A percentile compares a stretch with the other conserved stretches of the same genome.
Conservation (phyloP, 2,797 vertebrate genomes). For the Coilia nasus region DNA sequence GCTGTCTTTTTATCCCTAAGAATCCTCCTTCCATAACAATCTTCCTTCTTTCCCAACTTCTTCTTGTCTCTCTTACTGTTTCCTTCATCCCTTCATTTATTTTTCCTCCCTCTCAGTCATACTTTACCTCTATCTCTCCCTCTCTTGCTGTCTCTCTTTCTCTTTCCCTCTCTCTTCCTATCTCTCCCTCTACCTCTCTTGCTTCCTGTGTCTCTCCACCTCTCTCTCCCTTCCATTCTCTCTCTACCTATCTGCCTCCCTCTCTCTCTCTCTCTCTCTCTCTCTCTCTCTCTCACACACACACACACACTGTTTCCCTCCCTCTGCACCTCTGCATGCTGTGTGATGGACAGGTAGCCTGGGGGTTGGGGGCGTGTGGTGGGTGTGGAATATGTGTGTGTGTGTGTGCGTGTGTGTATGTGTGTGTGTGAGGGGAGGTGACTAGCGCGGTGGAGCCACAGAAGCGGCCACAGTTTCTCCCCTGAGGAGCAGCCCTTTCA, state of each 20-base stretch:
- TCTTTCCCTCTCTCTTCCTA: background rate
- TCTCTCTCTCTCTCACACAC: constrained; percentile 17
- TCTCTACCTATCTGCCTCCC: constrained; percentile 36
- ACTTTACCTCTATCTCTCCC: background rate
- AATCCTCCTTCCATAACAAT: constrained; percentile 37
- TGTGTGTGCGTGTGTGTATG: constrained; percentile 42
- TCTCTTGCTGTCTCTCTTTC: background rate
- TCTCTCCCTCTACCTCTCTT: background rate
- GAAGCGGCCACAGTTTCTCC: constrained; percentile 79
- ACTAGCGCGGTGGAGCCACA: constrained; percentile 66
- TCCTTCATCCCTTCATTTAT: too few species aligned
- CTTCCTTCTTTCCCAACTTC: constrained; percentile 23
- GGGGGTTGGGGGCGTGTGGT: constrained; percentile 57
- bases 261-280: background rate
- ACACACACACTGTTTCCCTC: constrained; percentile 32
- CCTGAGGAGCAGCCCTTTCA: constrained; percentile 81
- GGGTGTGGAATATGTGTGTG: constrained; percentile 31
- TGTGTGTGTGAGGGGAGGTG: constrained; percentile 56
- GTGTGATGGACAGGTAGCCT: constrained; percentile 70
- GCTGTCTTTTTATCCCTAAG: constrained; percentile 30
- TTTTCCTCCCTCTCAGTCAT: background rate
- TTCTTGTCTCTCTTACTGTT: too few species aligned
- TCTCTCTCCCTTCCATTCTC: background rate
- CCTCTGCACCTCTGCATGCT: constrained; percentile 41
- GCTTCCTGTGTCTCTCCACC: background rate